Evolutionary conservation across 2,888 invertebrate species (phyloP).

Genomic region (Actias luna): DNA sequence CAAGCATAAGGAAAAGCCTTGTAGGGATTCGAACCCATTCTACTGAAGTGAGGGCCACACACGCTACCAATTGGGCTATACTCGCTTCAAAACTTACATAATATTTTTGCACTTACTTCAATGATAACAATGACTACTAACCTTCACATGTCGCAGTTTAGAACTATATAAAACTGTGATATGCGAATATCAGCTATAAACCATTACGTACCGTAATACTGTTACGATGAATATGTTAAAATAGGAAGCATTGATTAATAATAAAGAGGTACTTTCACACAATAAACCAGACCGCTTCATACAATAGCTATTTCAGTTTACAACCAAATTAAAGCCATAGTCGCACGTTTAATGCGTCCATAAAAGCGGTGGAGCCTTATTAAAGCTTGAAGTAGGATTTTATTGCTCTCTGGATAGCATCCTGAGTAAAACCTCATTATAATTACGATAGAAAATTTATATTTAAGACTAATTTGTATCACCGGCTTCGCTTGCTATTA

Average conservation of each 20-base stretch:
- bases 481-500: background rate
- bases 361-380: conserved; percentile 56
- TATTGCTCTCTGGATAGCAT: conserved; percentile 13
- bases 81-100: too few species aligned
- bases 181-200: background rate
- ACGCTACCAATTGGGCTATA: too few species aligned
- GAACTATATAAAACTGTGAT: too few species aligned
- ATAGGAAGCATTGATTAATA: conserved; percentile 11
- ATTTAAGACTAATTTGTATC: background rate
- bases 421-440: conserved; percentile 14
- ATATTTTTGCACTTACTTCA: too few species aligned
- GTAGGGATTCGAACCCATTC: too few species aligned
- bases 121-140: too few species aligned
- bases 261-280: conserved; percentile 10
- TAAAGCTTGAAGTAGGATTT: conserved; percentile 32
- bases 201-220: background rate
- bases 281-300: conserved; percentile 10
- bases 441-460: conserved; percentile 10
- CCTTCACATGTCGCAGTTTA: too few species aligned
- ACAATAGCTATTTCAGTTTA: conserved; percentile 36
- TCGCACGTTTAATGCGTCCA: conserved; percentile 44
- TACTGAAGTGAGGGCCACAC: too few species aligned
- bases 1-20: too few species aligned
- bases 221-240: background rate
- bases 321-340: conserved; percentile 53